Evolutionary conservation across 2,797 vertebrate species (phyloP), one percentile per base, ranked within the genome.

Genomic region (Myoxocephalus aenaeus): DNA sequence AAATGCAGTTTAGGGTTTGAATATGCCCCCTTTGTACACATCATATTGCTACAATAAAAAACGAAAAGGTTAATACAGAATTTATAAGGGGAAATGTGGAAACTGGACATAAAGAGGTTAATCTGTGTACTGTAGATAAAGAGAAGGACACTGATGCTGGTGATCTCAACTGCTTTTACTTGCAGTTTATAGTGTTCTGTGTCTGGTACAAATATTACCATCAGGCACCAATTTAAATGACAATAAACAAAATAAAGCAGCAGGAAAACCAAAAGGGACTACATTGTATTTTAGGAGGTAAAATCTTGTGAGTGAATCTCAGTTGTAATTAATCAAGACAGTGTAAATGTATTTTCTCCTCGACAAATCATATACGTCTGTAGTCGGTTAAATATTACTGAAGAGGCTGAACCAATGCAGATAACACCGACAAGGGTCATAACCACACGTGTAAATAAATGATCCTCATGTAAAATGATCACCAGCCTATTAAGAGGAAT

Each of bases 311-410:
- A 34, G 7, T 34, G 34, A 34, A 34, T 34, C 29, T 32, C 29
- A 32, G 3, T 34, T 34, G 6, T 7, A 7, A 34, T 34, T 34
- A 34, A 34, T 70, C 13, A 34, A 58, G 22, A 68, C 70, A 15
- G 40, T 8, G 61, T 36, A 46, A 75, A 81, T 32, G 57, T 58
- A 89, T 76, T 81, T 91, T 82, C 73, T 84, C 9, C 36, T 38
- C 9, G 36, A 38, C 36, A 70, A 75, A 79, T 69, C 58, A 29
- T 15, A 53, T 65, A 70, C 58, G 32, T 20, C 38, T 66, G 67
- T 17, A 76, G 56, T 48, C 57, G 50, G 89, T 92, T 86, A 88
- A 92, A 91, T 81, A 93, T 87, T 86, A 81, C 85, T 70, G 65
- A 78, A 85, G 72, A 88, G 83, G 77, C 75, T 74, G 81, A 86